These are phyloP conservation scores for Colletes collaris DNA, from an alignment of 2,888 invertebrate genomes.

Conservation along the genomic window DNA sequence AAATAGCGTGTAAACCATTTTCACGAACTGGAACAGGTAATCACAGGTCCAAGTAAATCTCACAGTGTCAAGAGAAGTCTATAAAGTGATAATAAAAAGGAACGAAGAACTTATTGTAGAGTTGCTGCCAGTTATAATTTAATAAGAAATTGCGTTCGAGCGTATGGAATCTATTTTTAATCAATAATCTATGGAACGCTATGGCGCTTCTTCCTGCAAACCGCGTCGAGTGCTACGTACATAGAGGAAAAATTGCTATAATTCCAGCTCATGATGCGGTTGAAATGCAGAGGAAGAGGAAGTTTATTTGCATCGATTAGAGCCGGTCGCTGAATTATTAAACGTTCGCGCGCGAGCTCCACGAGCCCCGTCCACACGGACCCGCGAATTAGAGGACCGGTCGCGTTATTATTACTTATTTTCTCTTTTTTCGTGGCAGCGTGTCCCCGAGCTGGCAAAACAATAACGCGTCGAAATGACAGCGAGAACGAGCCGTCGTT, in stretches of 20 bases:
- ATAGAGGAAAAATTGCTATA: neutral
- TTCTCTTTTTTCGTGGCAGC: slow-evolving; percentile 29
- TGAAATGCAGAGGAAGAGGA: neutral
- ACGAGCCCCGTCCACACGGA: slow-evolving; percentile 8
- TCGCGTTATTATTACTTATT: neutral
- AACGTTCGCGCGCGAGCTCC: slow-evolving; percentile 30
- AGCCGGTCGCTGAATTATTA: slow-evolving; percentile 44
- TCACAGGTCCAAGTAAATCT: no score
- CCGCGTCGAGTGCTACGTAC: neutral
- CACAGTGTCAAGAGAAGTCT: no score
- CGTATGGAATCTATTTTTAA: no score
- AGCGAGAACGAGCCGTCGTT: slow-evolving; percentile 55
- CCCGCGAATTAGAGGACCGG: slow-evolving; percentile 40
- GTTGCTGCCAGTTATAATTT: no score
- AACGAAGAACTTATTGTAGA: no score
- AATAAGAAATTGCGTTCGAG: no score
- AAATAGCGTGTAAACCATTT: no score
- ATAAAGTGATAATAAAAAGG: no score
- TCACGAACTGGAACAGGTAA: no score
- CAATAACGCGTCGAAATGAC: slow-evolving; percentile 64
- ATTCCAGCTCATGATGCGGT: neutral
- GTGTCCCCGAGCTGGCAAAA: slow-evolving; percentile 42
- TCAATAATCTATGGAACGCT: no score
- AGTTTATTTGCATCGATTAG: slow-evolving; percentile 41
- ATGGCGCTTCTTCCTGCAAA: neutral